Evolutionary conservation across 2,113 vertebrate species (phyloP), one percentile per base, ranked within the genome.

Genomic region (Plecotus auritus): DNA sequence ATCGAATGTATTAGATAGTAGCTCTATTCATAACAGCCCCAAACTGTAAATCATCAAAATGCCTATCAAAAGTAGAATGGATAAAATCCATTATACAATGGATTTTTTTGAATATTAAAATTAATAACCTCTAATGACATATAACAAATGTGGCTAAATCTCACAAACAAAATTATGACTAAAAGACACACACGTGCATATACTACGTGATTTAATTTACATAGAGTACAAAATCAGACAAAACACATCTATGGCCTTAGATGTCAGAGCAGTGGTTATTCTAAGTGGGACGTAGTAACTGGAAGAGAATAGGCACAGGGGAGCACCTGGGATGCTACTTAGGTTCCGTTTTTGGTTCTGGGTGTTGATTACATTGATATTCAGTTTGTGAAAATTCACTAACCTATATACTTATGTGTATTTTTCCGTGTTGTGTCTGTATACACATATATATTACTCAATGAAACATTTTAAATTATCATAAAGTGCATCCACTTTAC

Each of bases 61-160:
- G 37, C 3, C 16, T 23, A 89, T n/a, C 45, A 89, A 72, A 5
- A 88, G 17, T 26, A 89, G 42, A 83, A 84, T 49, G 35, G 32
- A 40, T 47, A 85, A 72, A 51, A 5, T 54, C 22, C 67, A 45
- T 45, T 45, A 85, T 35, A 54, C 8, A 54, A 88, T 56, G 17
- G 26, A 93, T 88, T 95, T 80, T 80, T 49, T 11, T 9, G 28
- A 37, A 37, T 70, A 87, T 14, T 96, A 20, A 84, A 96, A 92
- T 83, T 66, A 95, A 86, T 49, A 86, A 88, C 56, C 20, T 67
- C 12, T 61, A 93, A 85, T 0, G 13, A 47, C 30, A 92, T 28
- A 0, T 49, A 92, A 80, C 47, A 90, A 93, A 91, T 80, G 13
- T 54, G 28, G 30, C 40, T 61, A 90, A 92, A 78, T 78, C 32